Conservation (phyloP, 2,797 vertebrate species). For the Cossypha caffra region DNA sequence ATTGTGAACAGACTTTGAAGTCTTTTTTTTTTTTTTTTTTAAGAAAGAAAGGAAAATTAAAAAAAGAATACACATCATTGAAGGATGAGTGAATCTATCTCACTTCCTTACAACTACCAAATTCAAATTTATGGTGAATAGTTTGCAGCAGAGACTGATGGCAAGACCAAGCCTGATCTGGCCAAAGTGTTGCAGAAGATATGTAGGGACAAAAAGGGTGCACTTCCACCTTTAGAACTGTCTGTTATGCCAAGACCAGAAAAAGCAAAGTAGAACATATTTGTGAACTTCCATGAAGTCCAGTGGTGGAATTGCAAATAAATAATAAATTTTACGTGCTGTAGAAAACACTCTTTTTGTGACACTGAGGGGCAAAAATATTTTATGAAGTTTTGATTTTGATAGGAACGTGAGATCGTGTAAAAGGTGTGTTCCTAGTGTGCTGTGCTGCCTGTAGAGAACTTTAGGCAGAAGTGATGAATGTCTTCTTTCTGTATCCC, state of each 20-base stretch:
- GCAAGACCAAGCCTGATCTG: neutral
- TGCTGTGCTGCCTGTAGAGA: neutral
- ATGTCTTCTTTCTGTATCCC: slow-evolving; percentile 3
- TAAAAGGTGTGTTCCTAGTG: neutral
- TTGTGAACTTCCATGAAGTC: neutral
- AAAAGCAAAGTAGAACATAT: neutral
- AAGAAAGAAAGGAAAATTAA: no score
- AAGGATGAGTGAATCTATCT: neutral
- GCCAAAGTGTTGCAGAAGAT: neutral
- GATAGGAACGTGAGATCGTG: neutral
- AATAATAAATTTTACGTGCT: neutral
- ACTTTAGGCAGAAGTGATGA: neutral
- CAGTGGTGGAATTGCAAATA: neutral
- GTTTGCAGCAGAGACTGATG: neutral
- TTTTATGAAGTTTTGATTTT: neutral
- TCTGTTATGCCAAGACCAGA: neutral
- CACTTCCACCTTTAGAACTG: neutral
- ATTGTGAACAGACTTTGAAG: neutral
- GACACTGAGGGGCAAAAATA: neutral
- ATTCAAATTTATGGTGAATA: neutral
- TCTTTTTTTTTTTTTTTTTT: accelerated
- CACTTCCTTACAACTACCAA: neutral
- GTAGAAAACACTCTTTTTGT: neutral
- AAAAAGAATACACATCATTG: neutral
- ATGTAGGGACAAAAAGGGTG: neutral